phyloP scores from a whole-genome alignment of 2,888 invertebrate genomes.

The Halictus quadricinctus region DNA sequence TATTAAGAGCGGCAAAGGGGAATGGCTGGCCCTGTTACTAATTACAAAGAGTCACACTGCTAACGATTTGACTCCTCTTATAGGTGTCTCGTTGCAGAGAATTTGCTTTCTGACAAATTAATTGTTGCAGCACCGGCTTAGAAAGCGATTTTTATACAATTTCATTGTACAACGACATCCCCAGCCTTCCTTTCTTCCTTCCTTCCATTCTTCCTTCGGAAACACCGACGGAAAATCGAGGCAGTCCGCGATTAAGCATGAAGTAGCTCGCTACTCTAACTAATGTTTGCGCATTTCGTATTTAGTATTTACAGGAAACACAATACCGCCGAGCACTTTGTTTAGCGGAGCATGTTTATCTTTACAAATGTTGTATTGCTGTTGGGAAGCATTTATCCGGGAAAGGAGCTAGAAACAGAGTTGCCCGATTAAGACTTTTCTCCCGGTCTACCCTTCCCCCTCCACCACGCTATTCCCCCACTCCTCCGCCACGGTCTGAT shows the following conservation, averaged over 20 bases:
- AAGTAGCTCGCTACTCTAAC: not conserved
- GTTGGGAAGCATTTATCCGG: not conserved
- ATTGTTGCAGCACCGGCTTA: constrained; percentile 24
- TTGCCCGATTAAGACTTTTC: too few relatives aligned
- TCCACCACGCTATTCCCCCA: too few relatives aligned
- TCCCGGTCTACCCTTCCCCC: too few relatives aligned
- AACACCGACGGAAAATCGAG: not conserved
- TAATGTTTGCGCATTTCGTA: constrained; percentile 1
- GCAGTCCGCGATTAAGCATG: not conserved
- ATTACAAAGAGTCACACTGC: constrained; percentile 42
- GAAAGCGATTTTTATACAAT: constrained; percentile 33
- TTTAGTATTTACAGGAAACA: constrained; percentile 11
- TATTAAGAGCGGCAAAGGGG: constrained; percentile 42
- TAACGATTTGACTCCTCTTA: constrained; percentile 44
- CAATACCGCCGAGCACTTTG: not conserved
- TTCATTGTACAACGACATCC: constrained; percentile 7
- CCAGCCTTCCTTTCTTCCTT: not conserved
- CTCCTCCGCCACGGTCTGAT: too few relatives aligned
- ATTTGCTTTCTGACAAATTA: constrained; percentile 27
- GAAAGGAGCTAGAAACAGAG: not conserved
- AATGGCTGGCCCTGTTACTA: constrained; percentile 32
- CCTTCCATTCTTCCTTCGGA: not conserved
- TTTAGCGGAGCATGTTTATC: not conserved
- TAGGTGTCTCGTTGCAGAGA: constrained; percentile 4
- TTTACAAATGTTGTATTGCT: not conserved